Base-by-base conservation (phyloP, 35 echinoderm and acorn worm species). In the Strongylocentrotus purpuratus region DNA sequence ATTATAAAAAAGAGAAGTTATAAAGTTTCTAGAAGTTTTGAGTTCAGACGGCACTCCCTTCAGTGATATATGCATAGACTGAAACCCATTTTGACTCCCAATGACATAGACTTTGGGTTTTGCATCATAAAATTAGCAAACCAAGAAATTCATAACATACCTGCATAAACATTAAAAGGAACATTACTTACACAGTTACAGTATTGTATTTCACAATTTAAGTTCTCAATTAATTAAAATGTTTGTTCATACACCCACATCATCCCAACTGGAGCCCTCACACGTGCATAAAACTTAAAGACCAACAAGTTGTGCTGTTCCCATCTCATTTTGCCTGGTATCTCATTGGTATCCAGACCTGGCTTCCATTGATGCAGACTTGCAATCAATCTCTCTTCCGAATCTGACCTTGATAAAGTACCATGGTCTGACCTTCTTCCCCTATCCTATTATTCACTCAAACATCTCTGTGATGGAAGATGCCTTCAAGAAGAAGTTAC, bases 381-480 rank as follows among this genome's bases (percentile, higher is more conserved):
- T 78, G 20, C 65, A 22, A 78, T 78, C 87, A 89, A 41, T 89
- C 45, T 89, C 45, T 89, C 87, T 46, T 46, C 45, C 87, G 4
- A 41, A 18, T 20, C 33, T 89, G 87, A 89, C 87, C 87, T 89
- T 46, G 33, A 46, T 89, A 89, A 89, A 89, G 87, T 89, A 89
- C 87, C 45, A 89, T 41, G 87, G 45, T 33, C 87, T 46, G 87
- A 89, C 87, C 87, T 89, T 89, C 87, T 89, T 41, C 87, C 87
- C 87, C 87, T 89, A 13, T 32, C 87, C 32, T 46, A 89, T 89
- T 89, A 89, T 89, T 89, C 87, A 41, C 45, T 89, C 87, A 33
- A 89, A 89, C 87, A 41, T 89, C 32, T 89, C 87, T 12, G 41
- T 4, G 70, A 41, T 78, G 65, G 65, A 78, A 22, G 20, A 78